These are phyloP conservation scores for Haemorhous mexicanus DNA, from an alignment of 2,113 vertebrate genomes.

Conservation along the genomic window DNA sequence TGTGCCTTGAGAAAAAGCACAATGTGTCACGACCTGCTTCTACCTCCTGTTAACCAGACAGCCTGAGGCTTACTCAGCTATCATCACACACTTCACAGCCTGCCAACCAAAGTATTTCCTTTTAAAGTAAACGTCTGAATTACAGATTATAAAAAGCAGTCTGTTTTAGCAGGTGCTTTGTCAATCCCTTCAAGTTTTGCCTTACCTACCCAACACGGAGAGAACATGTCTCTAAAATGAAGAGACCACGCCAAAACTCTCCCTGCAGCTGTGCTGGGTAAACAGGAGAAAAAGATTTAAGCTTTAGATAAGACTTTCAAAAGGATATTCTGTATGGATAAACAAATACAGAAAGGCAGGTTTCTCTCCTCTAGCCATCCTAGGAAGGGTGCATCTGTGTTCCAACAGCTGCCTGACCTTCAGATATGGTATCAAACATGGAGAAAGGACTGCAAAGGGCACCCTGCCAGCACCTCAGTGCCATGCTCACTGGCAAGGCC, in stretches of 20 bases:
- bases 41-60: neutral
- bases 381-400: neutral
- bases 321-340: neutral
- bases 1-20: neutral
- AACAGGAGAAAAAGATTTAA: neutral
- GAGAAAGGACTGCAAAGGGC: neutral
- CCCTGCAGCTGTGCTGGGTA: neutral
- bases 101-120: neutral
- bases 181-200: neutral
- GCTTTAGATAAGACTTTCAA: neutral
- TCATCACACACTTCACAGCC: neutral
- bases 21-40: neutral
- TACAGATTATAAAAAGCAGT: neutral
- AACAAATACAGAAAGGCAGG: neutral
- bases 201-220: neutral
- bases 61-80: neutral
- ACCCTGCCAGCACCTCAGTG: neutral
- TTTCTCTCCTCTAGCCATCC: neutral
- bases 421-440: neutral
- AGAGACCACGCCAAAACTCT: neutral
- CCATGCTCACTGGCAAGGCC: neutral
- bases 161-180: conserved; percentile 33
- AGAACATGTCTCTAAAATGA: neutral
- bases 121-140: conserved; percentile 42
- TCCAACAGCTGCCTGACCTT: neutral